phyloP scores from a whole-genome alignment of 2,113 vertebrate species.

The Paraplagusia blochii region DNA sequence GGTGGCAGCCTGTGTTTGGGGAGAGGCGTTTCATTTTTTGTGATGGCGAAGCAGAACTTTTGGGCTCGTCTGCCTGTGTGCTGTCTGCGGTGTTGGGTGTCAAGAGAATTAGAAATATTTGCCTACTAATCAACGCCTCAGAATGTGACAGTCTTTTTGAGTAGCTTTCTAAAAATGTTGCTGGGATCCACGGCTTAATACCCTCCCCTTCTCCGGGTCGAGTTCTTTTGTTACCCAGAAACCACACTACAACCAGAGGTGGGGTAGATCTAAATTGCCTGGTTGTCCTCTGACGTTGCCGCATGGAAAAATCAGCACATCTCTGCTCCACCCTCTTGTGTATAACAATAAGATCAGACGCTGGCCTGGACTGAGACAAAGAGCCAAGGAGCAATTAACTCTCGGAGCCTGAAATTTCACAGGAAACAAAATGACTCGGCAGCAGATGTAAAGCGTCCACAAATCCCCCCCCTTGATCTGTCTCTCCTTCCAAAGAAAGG shows the following conservation, averaged over 20 bases:
- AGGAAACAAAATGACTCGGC: constrained; percentile 15
- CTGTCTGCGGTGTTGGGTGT: too few relatives aligned
- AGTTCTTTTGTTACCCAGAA: not conserved
- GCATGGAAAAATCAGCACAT: constrained; percentile 9
- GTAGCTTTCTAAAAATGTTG: not conserved
- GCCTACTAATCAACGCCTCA: too few relatives aligned
- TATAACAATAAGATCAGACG: constrained; percentile 43
- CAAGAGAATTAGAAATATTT: too few relatives aligned
- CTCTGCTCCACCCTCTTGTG: constrained; percentile 27
- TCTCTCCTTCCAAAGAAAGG: too few relatives aligned
- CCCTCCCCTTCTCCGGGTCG: too few relatives aligned
- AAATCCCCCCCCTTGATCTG: not conserved
- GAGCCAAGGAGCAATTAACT: constrained; percentile 39
- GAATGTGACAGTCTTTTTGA: too few relatives aligned
- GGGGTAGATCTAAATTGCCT: not conserved
- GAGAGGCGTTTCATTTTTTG: too few relatives aligned
- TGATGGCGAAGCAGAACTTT: too few relatives aligned
- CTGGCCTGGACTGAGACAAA: constrained; percentile 50
- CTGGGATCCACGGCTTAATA: not conserved
- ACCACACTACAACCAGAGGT: not conserved
- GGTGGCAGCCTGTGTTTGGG: too few relatives aligned
- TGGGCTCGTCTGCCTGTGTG: too few relatives aligned
- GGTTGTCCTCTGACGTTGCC: not conserved
- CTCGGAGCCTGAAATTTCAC: constrained; percentile 25
- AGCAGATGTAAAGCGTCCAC: constrained; percentile 25